These are phyloP conservation scores for Sapayoa aenigma DNA, from an alignment of 2,113 vertebrate genomes.

Conservation along the genomic window DNA sequence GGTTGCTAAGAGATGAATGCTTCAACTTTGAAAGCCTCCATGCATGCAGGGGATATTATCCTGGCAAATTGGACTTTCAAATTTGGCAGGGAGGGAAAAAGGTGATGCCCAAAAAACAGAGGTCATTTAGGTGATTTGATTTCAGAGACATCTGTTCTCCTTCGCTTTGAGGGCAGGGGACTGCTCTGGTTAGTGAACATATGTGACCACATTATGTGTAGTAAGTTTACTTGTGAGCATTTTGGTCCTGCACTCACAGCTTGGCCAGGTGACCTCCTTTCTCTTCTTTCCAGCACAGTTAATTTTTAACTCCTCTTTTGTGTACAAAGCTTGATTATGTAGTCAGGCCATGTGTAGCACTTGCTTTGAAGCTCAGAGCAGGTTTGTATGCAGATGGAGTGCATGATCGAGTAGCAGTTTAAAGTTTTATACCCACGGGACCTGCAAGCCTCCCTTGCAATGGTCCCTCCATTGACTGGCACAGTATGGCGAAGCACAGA, in stretches of 20 bases:
- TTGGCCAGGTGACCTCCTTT: conserved; percentile 31
- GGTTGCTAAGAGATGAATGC: conserved; percentile 71
- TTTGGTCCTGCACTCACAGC: background rate
- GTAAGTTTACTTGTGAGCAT: background rate
- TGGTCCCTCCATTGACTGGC: background rate
- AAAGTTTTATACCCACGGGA: background rate
- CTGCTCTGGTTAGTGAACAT: background rate
- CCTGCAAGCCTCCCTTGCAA: background rate
- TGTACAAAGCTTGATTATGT: background rate
- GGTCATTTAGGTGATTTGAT: conserved; percentile 12
- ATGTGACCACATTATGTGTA: background rate
- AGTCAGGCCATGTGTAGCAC: background rate
- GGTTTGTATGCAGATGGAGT: conserved; percentile 1
- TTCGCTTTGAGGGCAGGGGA: background rate
- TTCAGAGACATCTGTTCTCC: conserved; percentile 10
- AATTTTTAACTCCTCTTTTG: conserved; percentile 29
- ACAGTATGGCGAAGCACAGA: background rate
- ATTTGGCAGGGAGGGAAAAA: conserved; percentile 28
- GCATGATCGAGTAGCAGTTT: background rate
- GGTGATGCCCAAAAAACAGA: conserved; percentile 6
- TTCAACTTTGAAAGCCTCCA: conserved; percentile 71
- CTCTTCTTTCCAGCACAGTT: background rate
- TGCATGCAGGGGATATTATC: conserved; percentile 63
- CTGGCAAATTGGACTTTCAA: conserved; percentile 71
- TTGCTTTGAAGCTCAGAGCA: background rate